Evolutionary conservation across 2,113 vertebrate genomes (phyloP), one percentile per base, ranked within the genome.

Genomic region (Shinisaurus crocodilurus): DNA sequence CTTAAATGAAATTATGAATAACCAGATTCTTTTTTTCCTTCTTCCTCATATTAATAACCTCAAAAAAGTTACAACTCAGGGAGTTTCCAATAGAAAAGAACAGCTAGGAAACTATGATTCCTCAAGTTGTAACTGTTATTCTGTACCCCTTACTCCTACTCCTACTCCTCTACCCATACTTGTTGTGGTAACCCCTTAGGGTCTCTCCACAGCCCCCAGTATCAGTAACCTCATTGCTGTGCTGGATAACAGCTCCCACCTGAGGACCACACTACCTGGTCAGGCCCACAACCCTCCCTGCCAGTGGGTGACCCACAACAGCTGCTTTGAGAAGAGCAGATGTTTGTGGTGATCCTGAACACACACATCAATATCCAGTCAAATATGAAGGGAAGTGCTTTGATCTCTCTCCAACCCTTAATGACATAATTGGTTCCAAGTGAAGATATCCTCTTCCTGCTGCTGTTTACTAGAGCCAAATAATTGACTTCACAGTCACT

Each of bases 361-460:
- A 77, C 40, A 83, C 88, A 85, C 74, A 85, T 77, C 89, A 90
- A 90, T 69, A 85, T 90, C 60, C 83, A 85, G 60, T 85, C 40
- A 79, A 79, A 85, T 79, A 85, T 85, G 34, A 85, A 85, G 74
- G 74, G 43, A 79, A 85, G 34, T 48, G 43, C 89, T 90, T 90
- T 90, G 82, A 90, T 85, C 82, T 69, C 63, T 50, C 65, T 90
- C 89, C 89, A 90, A 85, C 27, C 74, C 43, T 85, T 90, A 90
- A 90, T 85, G 74, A 90, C 72, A 85, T 57, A 90, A 90, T 90
- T 85, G 83, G 74, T 90, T 90, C 82, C 89, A 90, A 90, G 79
- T 75, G 72, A 90, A 85, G 75, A 77, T 85, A 85, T 85, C 82
- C 74, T 82, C 88, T 90, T 90, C 89, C 82, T 90, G 82, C 72